Conservation (phyloP, 2,888 invertebrate species). For the Tipula confusa region DNA sequence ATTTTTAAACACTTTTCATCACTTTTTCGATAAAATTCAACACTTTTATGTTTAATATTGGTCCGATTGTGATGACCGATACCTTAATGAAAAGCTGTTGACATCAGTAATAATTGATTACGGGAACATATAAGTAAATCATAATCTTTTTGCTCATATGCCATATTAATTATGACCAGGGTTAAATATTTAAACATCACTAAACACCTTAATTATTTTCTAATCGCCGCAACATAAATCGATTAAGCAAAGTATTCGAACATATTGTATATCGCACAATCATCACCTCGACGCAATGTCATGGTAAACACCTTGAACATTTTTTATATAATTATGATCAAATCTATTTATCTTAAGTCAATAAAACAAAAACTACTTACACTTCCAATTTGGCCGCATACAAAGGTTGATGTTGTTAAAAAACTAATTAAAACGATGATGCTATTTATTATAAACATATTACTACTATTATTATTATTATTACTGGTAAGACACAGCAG, state of each 20-base stretch:
- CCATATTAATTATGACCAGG: no score
- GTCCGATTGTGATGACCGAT: no score
- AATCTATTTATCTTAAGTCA: background rate
- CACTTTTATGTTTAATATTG: no score
- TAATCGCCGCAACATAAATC: background rate
- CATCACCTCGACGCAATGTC: background rate
- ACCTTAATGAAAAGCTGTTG: no score
- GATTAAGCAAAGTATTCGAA: background rate
- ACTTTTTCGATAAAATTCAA: no score
- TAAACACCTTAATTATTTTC: no score
- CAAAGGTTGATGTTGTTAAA: background rate
- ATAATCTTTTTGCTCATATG: no score
- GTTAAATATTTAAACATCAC: no score
- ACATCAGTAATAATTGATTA: no score
- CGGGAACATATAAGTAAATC: no score
- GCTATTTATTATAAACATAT: background rate
- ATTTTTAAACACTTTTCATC: no score
- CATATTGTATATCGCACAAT: background rate
- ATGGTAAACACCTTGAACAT: background rate
- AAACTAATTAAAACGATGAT: constrained; percentile 9
- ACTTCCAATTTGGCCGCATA: background rate
- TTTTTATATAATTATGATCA: background rate
- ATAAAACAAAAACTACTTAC: background rate
- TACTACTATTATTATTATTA: background rate
- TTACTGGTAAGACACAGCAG: background rate